Evolutionary conservation across 2,888 invertebrate species (phyloP).

Genomic region (Hyposoter didymator): DNA sequence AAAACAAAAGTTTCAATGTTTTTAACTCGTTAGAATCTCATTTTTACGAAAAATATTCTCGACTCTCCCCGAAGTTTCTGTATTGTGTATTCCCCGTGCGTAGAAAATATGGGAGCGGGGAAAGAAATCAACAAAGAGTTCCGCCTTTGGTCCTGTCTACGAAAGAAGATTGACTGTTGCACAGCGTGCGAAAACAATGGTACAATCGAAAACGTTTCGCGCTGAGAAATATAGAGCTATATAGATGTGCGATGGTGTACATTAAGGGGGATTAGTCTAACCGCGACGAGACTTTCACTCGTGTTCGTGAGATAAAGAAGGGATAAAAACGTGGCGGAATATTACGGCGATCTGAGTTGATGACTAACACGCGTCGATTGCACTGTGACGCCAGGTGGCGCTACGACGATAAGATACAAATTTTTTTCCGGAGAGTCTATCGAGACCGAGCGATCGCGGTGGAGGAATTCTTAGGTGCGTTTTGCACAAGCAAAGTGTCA

Average conservation of each 20-base stretch:
- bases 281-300: constrained; percentile 61
- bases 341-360: constrained; percentile 36
- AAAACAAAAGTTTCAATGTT: not conserved
- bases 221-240: constrained; percentile 30
- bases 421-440: constrained; percentile 23
- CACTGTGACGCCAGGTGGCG: constrained; percentile 34
- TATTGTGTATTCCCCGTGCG: not conserved
- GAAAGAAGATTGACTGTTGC: constrained; percentile 67
- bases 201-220: constrained; percentile 68
- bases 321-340: constrained; percentile 35
- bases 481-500: not conserved
- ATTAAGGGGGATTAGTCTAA: constrained; percentile 32
- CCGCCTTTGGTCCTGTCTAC: constrained; percentile 55
- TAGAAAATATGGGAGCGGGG: constrained; percentile 6
- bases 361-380: constrained; percentile 38
- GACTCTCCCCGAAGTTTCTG: not conserved
- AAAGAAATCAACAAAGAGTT: constrained; percentile 57
- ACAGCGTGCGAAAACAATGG: constrained; percentile 67
- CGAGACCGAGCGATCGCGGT: constrained; percentile 48
- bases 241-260: not conserved
- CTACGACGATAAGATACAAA: constrained; percentile 52
- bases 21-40: not conserved
- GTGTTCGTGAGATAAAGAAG: constrained; percentile 22
- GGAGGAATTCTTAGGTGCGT: constrained; percentile 33
- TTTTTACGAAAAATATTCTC: not conserved